These are phyloP conservation scores for Metellina segmentata DNA, from an alignment of 2,888 invertebrate species.

Conservation along the genomic window DNA sequence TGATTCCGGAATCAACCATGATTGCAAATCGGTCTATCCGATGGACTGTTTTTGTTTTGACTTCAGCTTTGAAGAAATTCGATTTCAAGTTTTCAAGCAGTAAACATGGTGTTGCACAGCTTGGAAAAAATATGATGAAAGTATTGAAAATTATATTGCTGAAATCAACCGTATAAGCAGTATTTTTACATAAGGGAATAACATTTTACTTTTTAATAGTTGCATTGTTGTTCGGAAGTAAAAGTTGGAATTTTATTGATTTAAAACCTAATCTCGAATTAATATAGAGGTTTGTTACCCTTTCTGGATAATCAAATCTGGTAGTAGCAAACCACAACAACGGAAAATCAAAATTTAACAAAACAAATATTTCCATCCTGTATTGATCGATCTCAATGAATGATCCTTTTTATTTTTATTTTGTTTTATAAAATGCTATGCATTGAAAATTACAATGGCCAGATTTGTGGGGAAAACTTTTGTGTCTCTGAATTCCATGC, in stretches of 20 bases:
- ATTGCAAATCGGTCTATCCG: too few relatives aligned
- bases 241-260: too few relatives aligned
- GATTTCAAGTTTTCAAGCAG: background rate
- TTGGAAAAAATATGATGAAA: too few relatives aligned
- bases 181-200: too few relatives aligned
- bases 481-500: slow-evolving; percentile 64
- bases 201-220: too few relatives aligned
- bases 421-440: slow-evolving; percentile 12
- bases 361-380: background rate
- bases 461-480: slow-evolving; percentile 68
- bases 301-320: background rate
- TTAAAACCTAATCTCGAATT: too few relatives aligned
- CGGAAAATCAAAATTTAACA: background rate
- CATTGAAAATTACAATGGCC: slow-evolving; percentile 35
- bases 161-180: too few relatives aligned
- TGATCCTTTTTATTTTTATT: background rate
- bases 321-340: background rate
- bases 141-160: too few relatives aligned
- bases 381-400: background rate
- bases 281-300: too few relatives aligned
- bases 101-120: too few relatives aligned
- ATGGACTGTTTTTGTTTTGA: background rate
- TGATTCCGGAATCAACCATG: slow-evolving; percentile 69
- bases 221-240: too few relatives aligned
- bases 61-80: background rate